These are phyloP conservation scores for Thryonomys swinderianus DNA, from an alignment of 2,113 vertebrate species.

Conservation along the genomic window DNA sequence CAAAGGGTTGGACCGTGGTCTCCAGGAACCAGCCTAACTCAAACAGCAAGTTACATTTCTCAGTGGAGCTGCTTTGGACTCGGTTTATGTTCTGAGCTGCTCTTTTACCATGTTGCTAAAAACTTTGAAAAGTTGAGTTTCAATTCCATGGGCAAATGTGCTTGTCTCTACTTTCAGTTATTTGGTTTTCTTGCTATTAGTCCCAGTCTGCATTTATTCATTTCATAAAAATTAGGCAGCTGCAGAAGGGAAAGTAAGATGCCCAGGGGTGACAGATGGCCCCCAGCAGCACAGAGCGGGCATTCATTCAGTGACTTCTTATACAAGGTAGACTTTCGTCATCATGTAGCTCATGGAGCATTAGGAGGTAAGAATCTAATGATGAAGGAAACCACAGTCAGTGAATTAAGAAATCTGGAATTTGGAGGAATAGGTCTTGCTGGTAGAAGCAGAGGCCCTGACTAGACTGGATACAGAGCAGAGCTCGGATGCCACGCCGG, in stretches of 20 bases:
- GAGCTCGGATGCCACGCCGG: background rate
- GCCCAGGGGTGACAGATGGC: background rate
- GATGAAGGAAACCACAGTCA: background rate
- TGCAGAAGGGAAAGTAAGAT: background rate
- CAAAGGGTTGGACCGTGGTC: conserved; percentile 24
- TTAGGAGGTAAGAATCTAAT: background rate
- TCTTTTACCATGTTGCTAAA: conserved; percentile 14
- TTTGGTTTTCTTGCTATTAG: background rate
- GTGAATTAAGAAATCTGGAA: background rate
- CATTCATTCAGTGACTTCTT: background rate
- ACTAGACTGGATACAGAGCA: background rate
- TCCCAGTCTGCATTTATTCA: conserved; percentile 1
- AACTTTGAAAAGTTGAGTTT: background rate
- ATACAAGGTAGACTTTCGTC: background rate
- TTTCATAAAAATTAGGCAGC: background rate
- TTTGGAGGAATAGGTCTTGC: background rate
- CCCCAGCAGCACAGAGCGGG: background rate
- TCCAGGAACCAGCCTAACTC: background rate
- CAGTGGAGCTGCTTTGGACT: conserved; percentile 10
- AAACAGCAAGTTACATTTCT: background rate
- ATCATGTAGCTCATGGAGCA: background rate
- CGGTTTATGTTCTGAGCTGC: background rate
- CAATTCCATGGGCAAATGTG: background rate
- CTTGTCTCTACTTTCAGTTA: background rate
- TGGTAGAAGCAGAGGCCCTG: background rate